Base-by-base conservation (phyloP, 2,888 invertebrate species). In the Drosophila anceps region DNA sequence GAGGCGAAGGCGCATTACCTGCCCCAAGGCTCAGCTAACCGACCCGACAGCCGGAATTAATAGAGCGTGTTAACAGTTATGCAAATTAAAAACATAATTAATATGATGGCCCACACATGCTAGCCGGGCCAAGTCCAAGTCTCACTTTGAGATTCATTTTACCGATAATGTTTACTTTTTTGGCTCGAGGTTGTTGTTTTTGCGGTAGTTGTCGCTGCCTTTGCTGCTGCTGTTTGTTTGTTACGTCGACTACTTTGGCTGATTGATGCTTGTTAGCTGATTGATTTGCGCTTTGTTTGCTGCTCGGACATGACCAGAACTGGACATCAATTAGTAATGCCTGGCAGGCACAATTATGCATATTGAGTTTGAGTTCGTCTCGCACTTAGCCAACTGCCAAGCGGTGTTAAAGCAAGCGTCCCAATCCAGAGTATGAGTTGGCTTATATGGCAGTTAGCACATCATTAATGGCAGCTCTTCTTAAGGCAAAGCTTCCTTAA, bases 11-110 rank as follows among this genome's bases (percentile, higher is more conserved):
- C 55, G 51, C 43, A 13, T 51, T 77, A 67, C 66, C 63, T 76
- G 76, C 63, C 72, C 60, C 69, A 78, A 82, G 81, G 81, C 68
- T 51, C 66, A 46, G 70, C 54, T 39, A 64, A 68, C 53, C 37
- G 62, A 67, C n/a, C 78, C 61, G 54, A 41, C 71, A 79, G 74
- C 63, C 65, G 75, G 83, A 90, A 83, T 90, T 91, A 90, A 90
- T 90, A 90, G 90, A 90, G 90, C 90, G 91, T 88, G 83, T 90
- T 91, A 91, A 90, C 91, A 83, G 90, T 91, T 90, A 90, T 84
- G 90, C 90, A 88, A 88, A 88, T 90, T 84, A 88, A 83, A 87
- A 90, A 87, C 80, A 87, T 90, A 84, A 90, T 90, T 90, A 87
- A 88, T 89, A 90, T 82, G 85, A 77, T 85, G 88, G 80, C 81